A percentile compares a stretch with the other conserved stretches of the same genome.
These are phyloP conservation scores for Tigriopus japonicus DNA, from an alignment of 1,140 invertebrate species.

Conservation along the genomic window DNA sequence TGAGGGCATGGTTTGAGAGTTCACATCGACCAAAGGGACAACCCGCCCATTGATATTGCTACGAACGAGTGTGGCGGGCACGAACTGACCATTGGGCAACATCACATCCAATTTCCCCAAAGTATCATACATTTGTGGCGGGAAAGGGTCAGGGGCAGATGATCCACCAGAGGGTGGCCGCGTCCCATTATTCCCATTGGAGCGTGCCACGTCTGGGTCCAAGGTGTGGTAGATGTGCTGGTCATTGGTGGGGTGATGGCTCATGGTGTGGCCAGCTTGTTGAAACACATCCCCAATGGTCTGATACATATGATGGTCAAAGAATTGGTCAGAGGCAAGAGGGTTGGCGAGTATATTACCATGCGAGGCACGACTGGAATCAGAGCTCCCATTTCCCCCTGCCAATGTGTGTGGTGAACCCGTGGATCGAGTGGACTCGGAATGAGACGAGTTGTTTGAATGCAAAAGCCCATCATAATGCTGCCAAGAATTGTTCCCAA, in stretches of 20 bases:
- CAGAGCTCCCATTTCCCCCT: too few relatives aligned
- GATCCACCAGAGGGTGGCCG: background rate
- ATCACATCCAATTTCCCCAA: slow-evolving; percentile 8
- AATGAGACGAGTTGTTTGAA: background rate
- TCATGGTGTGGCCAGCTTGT: background rate
- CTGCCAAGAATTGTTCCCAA: background rate
- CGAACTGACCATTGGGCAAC: slow-evolving; percentile 5
- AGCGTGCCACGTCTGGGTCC: background rate
- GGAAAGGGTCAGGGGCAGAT: too few relatives aligned
- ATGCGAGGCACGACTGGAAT: background rate
- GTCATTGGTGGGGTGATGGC: too few relatives aligned
- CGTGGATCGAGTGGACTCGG: background rate
- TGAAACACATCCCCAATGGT: background rate
- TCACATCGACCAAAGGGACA: background rate
- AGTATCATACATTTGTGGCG: background rate
- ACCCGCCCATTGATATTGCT: background rate
- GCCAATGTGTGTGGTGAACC: background rate
- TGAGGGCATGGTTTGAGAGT: background rate
- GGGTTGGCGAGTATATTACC: background rate
- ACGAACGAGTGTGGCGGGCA: background rate
- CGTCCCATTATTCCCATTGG: background rate
- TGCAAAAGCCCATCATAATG: background rate
- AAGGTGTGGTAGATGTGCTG: background rate
- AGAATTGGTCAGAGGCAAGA: background rate
- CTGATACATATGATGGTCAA: background rate